A percentile compares a stretch with the other conserved stretches of the same genome.
Conservation (phyloP, 2,888 invertebrate genomes). For the Cenopis cana region DNA sequence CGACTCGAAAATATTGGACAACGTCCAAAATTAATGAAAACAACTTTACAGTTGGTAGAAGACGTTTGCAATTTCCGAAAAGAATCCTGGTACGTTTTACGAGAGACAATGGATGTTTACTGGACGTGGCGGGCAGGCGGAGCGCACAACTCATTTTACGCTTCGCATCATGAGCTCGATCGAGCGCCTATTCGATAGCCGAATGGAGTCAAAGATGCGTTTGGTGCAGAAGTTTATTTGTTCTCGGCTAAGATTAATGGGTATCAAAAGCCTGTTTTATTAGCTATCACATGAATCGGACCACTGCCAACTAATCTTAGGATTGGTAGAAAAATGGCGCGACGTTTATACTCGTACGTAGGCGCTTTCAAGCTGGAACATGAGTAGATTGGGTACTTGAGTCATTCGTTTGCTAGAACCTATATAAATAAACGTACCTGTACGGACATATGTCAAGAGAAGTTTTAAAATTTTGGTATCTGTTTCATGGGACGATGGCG, state of each 20-base stretch:
- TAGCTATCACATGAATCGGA: constrained; percentile 25
- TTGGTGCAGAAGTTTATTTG: constrained; percentile 29
- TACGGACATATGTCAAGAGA: too few relatives aligned
- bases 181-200: constrained; percentile 44
- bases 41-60: constrained; percentile 68
- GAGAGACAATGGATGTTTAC: constrained; percentile 63
- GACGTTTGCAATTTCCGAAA: constrained; percentile 78
- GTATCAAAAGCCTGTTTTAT: constrained; percentile 16
- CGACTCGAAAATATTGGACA: constrained; percentile 80
- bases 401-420: not conserved
- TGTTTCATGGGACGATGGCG: not conserved
- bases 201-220: constrained; percentile 36
- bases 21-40: constrained; percentile 83
- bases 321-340: constrained; percentile 19
- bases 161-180: constrained; percentile 71
- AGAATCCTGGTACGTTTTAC: constrained; percentile 75
- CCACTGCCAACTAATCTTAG: constrained; percentile 24
- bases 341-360: not conserved
- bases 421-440: too few relatives aligned
- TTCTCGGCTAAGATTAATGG: constrained; percentile 11
- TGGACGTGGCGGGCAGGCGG: constrained; percentile 72
- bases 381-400: not conserved
- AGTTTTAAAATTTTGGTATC: too few relatives aligned
- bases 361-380: not conserved
- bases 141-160: constrained; percentile 82